Base-by-base conservation (phyloP, 2,888 invertebrate genomes). In the Erebia palarica region DNA sequence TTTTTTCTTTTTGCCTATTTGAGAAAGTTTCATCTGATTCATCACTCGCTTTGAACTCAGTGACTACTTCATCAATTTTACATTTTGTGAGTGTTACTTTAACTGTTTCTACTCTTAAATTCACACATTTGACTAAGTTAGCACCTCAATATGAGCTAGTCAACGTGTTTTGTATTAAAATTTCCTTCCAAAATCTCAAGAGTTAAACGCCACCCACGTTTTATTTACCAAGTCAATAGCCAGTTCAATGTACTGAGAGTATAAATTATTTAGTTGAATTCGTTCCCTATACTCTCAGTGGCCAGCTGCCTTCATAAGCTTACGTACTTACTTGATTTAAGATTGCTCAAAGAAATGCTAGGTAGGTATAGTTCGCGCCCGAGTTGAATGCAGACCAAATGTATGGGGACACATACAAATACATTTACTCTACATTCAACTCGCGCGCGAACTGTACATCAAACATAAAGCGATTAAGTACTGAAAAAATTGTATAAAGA, bases 241-340 rank as follows among this genome's bases (percentile, higher is more conserved):
- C 65, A 61, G 73, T 73, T 73, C 73, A 73, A 63, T 69, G 73
- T 61, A 71, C 73, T 70, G 53, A 58, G 59, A 51, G 70, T 65
- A 65, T 68, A 73, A 68, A 68, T 68, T 65, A 68, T 71, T 71
- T 71, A 71, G 61, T 68, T 65, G 71, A 73, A 73, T 73, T 70
- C 60, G 61, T 72, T 61, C 10, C 63, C 68, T 71, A 55, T 58
- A 70, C 21, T 66, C 61, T 70, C 47, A 61, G 53, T 68, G 36
- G 47, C 61, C 51, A 27, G 49, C 49, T 27, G 49, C 27, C 27
- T 63, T 21, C 9, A 18, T 21, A 61, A 44, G 44, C 44, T 44
- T 36, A 36, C 27, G 27, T 27, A 36, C 36, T 2, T 7, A 36
- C 36, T 36, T 36, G 36, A 36, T 36, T 36, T 36, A 36, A 36